phyloP scores from a whole-genome alignment of 2,113 vertebrate genomes.

The Ophiodon elongatus region DNA sequence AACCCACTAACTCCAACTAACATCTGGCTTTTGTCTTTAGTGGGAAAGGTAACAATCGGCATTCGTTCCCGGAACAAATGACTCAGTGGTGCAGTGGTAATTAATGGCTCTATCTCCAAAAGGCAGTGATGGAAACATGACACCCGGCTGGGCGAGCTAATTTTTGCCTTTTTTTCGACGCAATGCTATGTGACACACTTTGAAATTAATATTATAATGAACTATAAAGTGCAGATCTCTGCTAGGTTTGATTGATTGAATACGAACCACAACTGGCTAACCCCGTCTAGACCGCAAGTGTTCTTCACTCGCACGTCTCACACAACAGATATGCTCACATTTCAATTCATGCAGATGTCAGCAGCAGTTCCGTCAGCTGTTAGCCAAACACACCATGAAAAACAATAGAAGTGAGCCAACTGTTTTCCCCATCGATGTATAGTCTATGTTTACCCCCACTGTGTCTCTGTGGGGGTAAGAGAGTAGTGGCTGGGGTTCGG shows the following conservation, averaged over 20 bases:
- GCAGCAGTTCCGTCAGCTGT: too few species aligned
- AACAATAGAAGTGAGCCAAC: not conserved
- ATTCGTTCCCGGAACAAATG: too few species aligned
- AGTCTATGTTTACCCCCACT: not conserved
- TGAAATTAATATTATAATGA: not conserved
- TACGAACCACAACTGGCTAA: not conserved
- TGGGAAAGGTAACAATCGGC: too few species aligned
- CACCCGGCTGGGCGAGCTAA: not conserved
- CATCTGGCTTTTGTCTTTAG: too few species aligned
- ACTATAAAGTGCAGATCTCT: not conserved
- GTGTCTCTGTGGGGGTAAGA: too few species aligned
- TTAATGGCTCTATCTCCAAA: too few species aligned
- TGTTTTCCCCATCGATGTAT: not conserved
- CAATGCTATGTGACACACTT: not conserved
- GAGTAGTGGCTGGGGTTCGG: too few species aligned
- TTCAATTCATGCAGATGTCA: not conserved
- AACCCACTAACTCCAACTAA: too few species aligned
- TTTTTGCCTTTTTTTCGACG: not conserved
- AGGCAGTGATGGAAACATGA: too few species aligned
- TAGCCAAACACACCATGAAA: too few species aligned
- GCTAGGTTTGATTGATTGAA: not conserved
- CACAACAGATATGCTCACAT: not conserved
- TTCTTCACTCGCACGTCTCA: not conserved
- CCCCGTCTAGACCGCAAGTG: not conserved
- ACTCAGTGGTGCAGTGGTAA: too few species aligned